A percentile compares a stretch with the other conserved stretches of the same genome.
phyloP scores from a whole-genome alignment of 2,797 vertebrate genomes.

The Chelonia mydas region DNA sequence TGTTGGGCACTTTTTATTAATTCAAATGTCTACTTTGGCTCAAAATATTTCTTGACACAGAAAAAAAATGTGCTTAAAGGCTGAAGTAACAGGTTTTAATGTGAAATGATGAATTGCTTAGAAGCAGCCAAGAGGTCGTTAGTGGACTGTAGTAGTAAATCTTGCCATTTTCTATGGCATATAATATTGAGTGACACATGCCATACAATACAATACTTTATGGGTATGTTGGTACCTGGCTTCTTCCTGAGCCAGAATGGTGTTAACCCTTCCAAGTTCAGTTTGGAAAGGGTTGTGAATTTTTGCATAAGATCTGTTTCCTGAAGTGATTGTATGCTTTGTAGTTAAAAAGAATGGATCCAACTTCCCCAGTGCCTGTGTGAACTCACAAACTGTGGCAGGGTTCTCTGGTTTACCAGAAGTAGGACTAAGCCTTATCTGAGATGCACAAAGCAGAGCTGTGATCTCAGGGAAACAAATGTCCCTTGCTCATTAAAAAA shows the following conservation, averaged over 20 bases:
- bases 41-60: background rate
- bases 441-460: background rate
- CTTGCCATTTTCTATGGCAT: background rate
- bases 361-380: background rate
- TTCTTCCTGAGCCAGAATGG: background rate
- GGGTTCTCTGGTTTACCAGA: background rate
- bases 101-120: background rate
- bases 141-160: background rate
- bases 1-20: background rate
- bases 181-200: background rate
- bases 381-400: background rate
- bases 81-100: background rate
- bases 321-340: background rate
- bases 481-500: background rate
- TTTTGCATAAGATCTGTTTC: background rate
- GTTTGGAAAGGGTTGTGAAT: background rate
- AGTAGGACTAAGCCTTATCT: background rate
- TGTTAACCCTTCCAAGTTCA: background rate
- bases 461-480: background rate
- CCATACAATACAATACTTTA: background rate
- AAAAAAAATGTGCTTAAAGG: conserved; percentile 10
- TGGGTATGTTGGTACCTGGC: background rate
- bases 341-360: background rate
- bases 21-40: background rate
- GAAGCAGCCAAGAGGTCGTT: background rate